A percentile compares a stretch with the other conserved stretches of the same genome.
These are phyloP conservation scores for Anhinga rufa DNA, from an alignment of 2,113 vertebrate genomes.

Conservation along the genomic window DNA sequence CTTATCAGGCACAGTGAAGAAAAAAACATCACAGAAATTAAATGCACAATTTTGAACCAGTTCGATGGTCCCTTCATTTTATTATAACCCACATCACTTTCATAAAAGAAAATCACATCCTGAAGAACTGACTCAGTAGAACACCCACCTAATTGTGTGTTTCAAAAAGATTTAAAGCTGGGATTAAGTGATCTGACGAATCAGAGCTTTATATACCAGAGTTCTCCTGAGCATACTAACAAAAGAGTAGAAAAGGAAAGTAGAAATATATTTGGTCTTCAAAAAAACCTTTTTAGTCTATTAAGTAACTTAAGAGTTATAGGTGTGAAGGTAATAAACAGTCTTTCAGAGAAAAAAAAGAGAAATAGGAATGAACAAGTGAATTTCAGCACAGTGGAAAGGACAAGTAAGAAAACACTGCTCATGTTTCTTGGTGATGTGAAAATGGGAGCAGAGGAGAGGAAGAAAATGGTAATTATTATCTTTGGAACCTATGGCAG, in stretches of 20 bases:
- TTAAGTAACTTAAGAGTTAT: background rate
- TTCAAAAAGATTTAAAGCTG: conserved; percentile 11
- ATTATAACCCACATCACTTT: background rate
- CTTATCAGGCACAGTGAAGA: background rate
- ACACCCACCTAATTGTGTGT: background rate
- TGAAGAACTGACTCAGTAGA: background rate
- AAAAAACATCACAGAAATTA: background rate
- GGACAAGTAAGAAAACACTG: background rate
- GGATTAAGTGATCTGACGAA: background rate
- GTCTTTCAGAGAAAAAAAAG: background rate
- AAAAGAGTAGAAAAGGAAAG: background rate
- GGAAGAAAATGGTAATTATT: background rate
- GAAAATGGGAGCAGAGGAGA: background rate
- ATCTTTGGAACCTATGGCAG: background rate
- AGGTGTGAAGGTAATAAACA: background rate
- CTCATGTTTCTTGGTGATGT: background rate
- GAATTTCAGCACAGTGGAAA: background rate
- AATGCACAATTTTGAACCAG: background rate
- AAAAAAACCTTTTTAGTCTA: background rate
- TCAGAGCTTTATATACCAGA: background rate
- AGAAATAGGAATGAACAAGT: background rate
- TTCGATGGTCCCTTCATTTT: background rate
- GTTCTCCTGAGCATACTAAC: background rate
- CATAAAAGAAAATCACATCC: background rate
- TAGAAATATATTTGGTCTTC: background rate